These are phyloP conservation scores for Acanthosepion esculentum DNA, from an alignment of 2,888 invertebrate genomes.

Conservation along the genomic window DNA sequence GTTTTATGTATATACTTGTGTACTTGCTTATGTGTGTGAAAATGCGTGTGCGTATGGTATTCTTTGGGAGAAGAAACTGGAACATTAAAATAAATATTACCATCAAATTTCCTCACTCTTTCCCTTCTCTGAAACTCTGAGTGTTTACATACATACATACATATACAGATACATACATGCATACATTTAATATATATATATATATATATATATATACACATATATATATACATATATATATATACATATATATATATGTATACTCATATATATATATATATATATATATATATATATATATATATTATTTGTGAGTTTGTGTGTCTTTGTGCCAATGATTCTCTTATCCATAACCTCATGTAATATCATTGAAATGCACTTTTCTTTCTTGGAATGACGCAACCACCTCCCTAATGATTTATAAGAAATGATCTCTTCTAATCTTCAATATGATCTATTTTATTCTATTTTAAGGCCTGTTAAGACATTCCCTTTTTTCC, in stretches of 20 bases:
- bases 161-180: background rate
- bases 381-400: too few species aligned
- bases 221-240: background rate
- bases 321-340: background rate
- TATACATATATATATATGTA: background rate
- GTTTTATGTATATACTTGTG: too few species aligned
- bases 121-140: too few species aligned
- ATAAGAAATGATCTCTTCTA: background rate
- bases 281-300: background rate
- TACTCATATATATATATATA: constrained; percentile 33
- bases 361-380: background rate
- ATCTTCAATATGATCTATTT: constrained; percentile 8
- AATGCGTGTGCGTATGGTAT: too few species aligned
- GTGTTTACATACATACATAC: too few species aligned
- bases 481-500: background rate
- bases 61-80: too few species aligned
- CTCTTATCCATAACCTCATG: too few species aligned
- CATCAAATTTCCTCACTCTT: too few species aligned
- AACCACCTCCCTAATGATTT: background rate
- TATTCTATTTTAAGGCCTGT: background rate
- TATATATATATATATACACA: background rate
- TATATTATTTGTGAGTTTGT: background rate
- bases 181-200: constrained; percentile 33
- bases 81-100: too few species aligned
- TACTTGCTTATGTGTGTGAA: too few species aligned